A percentile compares a stretch with the other conserved stretches of the same genome.
Evolutionary conservation across 2,113 vertebrate species (phyloP).

Genomic region (Morphnarchus princeps): DNA sequence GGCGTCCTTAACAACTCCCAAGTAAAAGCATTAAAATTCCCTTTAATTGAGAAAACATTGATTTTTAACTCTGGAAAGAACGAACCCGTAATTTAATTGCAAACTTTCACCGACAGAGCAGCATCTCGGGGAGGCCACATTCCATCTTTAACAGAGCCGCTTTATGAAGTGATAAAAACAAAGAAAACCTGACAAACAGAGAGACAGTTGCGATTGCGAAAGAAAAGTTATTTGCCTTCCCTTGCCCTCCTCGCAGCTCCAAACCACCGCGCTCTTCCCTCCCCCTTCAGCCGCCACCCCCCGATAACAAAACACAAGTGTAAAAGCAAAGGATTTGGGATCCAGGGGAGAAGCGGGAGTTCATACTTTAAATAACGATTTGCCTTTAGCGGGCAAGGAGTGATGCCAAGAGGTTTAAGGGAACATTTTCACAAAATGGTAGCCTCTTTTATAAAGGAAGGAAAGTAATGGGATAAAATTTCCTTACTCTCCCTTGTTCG

Average conservation of each 20-base stretch:
- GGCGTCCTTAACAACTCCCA: slow-evolving; percentile 71
- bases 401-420: slow-evolving; percentile 20
- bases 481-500: slow-evolving; percentile 31
- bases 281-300: too few species aligned
- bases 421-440: slow-evolving; percentile 55
- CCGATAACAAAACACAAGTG: neutral
- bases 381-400: slow-evolving; percentile 23
- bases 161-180: slow-evolving; percentile 69
- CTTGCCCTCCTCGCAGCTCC: neutral
- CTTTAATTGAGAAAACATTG: slow-evolving; percentile 78
- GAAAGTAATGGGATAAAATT: slow-evolving; percentile 42
- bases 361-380: slow-evolving; percentile 31
- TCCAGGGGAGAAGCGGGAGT: neutral
- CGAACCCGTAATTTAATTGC: slow-evolving; percentile 67
- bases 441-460: slow-evolving; percentile 14
- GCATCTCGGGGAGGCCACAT: neutral
- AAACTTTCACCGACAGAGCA: slow-evolving; percentile 58
- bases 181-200: slow-evolving; percentile 55
- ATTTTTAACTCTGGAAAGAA: slow-evolving; percentile 70
- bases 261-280: neutral
- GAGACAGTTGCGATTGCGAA: neutral
- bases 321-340: neutral
- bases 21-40: slow-evolving; percentile 71
- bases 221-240: slow-evolving; percentile 39
- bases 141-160: slow-evolving; percentile 55